These are phyloP conservation scores for Gnathonemus longibarbis DNA, from an alignment of 2,113 vertebrate genomes.

Conservation along the genomic window DNA sequence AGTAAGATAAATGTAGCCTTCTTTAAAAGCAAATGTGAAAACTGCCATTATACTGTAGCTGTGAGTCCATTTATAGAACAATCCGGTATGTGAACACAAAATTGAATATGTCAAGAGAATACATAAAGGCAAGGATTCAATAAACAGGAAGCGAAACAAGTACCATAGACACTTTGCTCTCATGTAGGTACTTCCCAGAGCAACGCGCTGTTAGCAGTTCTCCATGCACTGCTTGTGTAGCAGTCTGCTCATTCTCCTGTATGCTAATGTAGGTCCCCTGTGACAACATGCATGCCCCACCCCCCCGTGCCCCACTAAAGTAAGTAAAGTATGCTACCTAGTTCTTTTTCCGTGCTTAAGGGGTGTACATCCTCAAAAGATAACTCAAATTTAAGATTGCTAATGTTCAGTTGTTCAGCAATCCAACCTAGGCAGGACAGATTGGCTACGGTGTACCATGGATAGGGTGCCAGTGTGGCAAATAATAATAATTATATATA, in stretches of 20 bases:
- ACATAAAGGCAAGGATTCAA: neutral
- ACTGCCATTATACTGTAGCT: neutral
- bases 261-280: neutral
- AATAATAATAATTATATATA: no score
- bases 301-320: neutral
- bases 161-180: neutral
- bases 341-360: neutral
- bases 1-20: neutral
- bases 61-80: neutral
- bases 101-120: neutral
- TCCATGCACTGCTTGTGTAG: neutral
- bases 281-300: neutral
- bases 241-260: neutral
- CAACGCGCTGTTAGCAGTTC: neutral
- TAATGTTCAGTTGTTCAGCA: neutral
- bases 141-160: neutral
- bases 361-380: neutral
- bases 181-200: neutral
- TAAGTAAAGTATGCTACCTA: neutral
- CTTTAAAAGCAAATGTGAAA: neutral
- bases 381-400: neutral
- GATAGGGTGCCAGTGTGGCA: neutral
- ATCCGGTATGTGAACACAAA: neutral
- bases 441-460: neutral
- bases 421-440: neutral